Evolutionary conservation across 2,888 invertebrate genomes (phyloP).

Genomic region (Epinotia demarniana): DNA sequence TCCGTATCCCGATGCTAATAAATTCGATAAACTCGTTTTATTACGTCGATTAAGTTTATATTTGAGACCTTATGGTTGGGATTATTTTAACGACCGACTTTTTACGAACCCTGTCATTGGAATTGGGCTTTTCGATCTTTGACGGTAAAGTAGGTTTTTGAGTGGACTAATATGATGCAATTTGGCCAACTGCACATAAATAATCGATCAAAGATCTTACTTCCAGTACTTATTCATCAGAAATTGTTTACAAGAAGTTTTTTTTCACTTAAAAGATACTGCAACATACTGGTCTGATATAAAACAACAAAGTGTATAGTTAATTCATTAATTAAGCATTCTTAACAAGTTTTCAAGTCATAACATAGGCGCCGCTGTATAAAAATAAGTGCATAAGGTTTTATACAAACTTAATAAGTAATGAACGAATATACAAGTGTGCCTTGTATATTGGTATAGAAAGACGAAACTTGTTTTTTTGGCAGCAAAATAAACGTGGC

Average conservation of each 20-base stretch:
- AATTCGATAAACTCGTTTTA: too few species aligned
- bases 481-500: conserved; percentile 43
- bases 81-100: too few species aligned
- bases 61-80: too few species aligned
- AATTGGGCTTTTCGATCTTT: too few species aligned
- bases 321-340: conserved; percentile 31
- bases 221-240: too few species aligned
- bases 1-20: too few species aligned
- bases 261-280: not conserved
- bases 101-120: too few species aligned
- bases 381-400: conserved; percentile 33
- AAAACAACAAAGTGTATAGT: conserved; percentile 14
- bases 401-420: not conserved
- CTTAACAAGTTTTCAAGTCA: conserved; percentile 34
- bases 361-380: conserved; percentile 38
- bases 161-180: too few species aligned
- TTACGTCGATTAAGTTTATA: too few species aligned
- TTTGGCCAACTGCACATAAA: too few species aligned
- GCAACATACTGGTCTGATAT: not conserved
- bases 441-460: not conserved
- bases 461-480: not conserved
- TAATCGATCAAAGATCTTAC: too few species aligned
- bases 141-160: too few species aligned
- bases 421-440: not conserved
- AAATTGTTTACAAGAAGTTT: conserved; percentile 9